Evolutionary conservation across 2,888 invertebrate species (phyloP).

Genomic region (Microplitis manilae): DNA sequence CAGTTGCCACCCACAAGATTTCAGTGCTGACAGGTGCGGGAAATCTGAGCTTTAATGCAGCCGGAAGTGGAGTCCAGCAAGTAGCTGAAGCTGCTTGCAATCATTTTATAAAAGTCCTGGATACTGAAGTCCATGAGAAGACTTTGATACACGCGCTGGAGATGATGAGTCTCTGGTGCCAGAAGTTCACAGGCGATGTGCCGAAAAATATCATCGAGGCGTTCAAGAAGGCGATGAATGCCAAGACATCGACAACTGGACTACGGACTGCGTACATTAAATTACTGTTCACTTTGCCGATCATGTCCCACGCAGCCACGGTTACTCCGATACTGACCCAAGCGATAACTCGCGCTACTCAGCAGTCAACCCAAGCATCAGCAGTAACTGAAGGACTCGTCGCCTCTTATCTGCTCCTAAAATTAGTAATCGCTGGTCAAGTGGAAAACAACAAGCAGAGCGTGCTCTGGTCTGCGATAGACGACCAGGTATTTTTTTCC

Average conservation of each 20-base stretch:
- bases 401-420: slow-evolving; percentile 79
- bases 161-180: slow-evolving; percentile 86
- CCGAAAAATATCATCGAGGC: slow-evolving; percentile 79
- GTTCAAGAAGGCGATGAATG: slow-evolving; percentile 81
- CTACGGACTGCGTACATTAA: slow-evolving; percentile 87
- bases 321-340: slow-evolving; percentile 79
- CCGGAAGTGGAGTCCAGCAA: slow-evolving; percentile 74
- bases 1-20: slow-evolving; percentile 89
- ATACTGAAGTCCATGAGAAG: slow-evolving; percentile 93
- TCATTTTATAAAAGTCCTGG: slow-evolving; percentile 84
- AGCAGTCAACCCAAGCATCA: slow-evolving; percentile 82
- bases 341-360: slow-evolving; percentile 82
- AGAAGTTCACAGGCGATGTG: slow-evolving; percentile 77
- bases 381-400: slow-evolving; percentile 81
- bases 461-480: slow-evolving; percentile 80
- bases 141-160: slow-evolving; percentile 87
- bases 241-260: slow-evolving; percentile 84
- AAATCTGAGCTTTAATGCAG: slow-evolving; percentile 80
- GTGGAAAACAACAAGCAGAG: slow-evolving; percentile 73
- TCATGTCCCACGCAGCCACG: slow-evolving; percentile 54
- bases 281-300: slow-evolving; percentile 74
- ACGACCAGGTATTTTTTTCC: slow-evolving; percentile 85
- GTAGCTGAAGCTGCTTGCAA: slow-evolving; percentile 78
- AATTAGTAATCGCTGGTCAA: slow-evolving; percentile 73
- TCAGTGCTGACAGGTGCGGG: slow-evolving; percentile 87